Percentiles rank a stretch among this genome's conserved stretches.
Conservation (phyloP, 2,113 vertebrate species). For the Bagarius yarrelli region DNA sequence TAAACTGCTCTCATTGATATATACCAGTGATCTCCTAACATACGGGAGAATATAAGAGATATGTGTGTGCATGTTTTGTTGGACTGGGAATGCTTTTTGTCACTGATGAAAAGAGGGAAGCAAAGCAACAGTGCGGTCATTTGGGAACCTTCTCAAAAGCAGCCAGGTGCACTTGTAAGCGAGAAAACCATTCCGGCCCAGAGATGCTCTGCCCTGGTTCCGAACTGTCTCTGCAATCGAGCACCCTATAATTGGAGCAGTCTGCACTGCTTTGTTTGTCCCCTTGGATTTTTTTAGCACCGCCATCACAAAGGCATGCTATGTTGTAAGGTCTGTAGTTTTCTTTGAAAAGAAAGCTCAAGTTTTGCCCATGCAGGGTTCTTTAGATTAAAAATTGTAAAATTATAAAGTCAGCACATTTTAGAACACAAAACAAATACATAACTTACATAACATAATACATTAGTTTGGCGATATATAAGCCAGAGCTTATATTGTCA, state of each 20-base stretch:
- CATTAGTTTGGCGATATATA: constrained; percentile 41
- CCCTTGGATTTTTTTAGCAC: constrained; percentile 21
- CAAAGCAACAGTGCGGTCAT: constrained; percentile 37
- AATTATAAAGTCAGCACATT: constrained; percentile 51
- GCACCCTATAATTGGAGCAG: constrained; percentile 37
- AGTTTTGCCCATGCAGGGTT: constrained; percentile 16
- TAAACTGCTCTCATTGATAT: constrained; percentile 34
- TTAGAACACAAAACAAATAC: constrained; percentile 37
- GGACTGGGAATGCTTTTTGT: constrained; percentile 31
- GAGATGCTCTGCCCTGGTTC: constrained; percentile 15
- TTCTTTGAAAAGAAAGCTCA: constrained; percentile 22
- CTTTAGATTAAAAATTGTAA: constrained; percentile 51
- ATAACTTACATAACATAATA: constrained; percentile 33
- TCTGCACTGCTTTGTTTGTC: constrained; percentile 24
- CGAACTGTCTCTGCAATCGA: constrained; percentile 33
- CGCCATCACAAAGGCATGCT: neutral
- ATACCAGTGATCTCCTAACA: neutral
- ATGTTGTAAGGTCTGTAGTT: neutral
- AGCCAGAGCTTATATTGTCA: constrained; percentile 52
- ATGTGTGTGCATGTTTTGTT: constrained; percentile 30
- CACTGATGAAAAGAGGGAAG: constrained; percentile 34
- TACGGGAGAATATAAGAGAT: neutral
- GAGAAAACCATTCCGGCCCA: neutral
- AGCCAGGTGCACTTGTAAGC: constrained; percentile 41
- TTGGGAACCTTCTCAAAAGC: constrained; percentile 33